phyloP scores from a whole-genome alignment of 2,888 invertebrate species.

The Andrena chrysosceles region DNA sequence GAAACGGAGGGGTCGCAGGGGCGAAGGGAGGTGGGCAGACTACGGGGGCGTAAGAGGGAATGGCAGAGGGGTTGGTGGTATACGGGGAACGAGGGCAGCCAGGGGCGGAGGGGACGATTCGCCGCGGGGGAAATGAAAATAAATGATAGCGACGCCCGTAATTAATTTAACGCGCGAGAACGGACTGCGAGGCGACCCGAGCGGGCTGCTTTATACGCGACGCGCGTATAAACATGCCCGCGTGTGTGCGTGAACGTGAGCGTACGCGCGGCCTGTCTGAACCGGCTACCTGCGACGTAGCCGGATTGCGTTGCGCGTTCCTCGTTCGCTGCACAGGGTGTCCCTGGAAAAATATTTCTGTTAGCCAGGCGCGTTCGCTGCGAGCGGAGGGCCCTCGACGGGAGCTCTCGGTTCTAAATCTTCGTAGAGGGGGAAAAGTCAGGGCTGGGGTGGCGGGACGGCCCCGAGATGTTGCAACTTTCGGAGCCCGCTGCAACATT shows the following conservation, averaged over 20 bases:
- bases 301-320: constrained; percentile 59
- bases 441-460: background rate
- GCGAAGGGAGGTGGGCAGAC: background rate
- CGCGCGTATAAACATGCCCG: constrained; percentile 66
- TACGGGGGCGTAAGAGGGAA: background rate
- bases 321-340: constrained; percentile 4
- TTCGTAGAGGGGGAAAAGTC: background rate
- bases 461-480: constrained; percentile 7
- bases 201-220: constrained; percentile 75
- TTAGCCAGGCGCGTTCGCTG: too few relatives aligned
- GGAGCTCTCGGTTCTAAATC: background rate
- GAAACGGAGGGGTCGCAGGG: constrained; percentile 3
- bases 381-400: background rate
- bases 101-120: constrained; percentile 63
- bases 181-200: constrained; percentile 74
- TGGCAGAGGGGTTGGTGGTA: constrained; percentile 5
- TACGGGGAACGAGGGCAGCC: constrained; percentile 14
- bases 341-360: constrained; percentile 28
- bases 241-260: constrained; percentile 43
- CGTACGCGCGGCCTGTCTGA: constrained; percentile 42
- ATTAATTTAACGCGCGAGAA: constrained; percentile 82
- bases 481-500: constrained; percentile 4
- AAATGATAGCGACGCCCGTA: constrained; percentile 82
- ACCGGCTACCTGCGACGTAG: constrained; percentile 32
- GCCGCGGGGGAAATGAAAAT: constrained; percentile 83